A percentile compares a stretch with the other conserved stretches of the same genome.
Evolutionary conservation across 2,797 vertebrate species (phyloP).

Genomic region (Rhinella marina): DNA sequence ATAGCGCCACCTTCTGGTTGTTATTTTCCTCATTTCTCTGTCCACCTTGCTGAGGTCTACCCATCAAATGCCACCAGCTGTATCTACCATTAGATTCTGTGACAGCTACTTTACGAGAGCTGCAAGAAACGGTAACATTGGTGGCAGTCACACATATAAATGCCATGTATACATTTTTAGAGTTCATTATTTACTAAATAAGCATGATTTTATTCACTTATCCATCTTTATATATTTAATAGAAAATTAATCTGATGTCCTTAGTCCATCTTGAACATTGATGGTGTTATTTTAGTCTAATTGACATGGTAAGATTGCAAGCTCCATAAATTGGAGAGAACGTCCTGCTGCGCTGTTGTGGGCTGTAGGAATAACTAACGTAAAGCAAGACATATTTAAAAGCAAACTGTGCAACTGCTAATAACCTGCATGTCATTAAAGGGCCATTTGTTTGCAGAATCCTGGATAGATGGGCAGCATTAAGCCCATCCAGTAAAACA

Average conservation of each 20-base stretch:
- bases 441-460: slow-evolving; percentile 40
- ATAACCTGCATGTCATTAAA: slow-evolving; percentile 54
- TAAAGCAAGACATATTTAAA: slow-evolving; percentile 47
- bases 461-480: slow-evolving; percentile 47
- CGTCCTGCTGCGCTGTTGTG: background rate
- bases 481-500: slow-evolving; percentile 51
- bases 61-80: too few species aligned
- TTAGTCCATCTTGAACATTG: background rate
- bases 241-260: background rate
- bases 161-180: too few species aligned
- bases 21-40: too few species aligned
- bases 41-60: too few species aligned
- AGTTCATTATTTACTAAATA: background rate
- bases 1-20: too few species aligned
- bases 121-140: too few species aligned
- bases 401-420: slow-evolving; percentile 36
- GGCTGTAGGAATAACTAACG: slow-evolving; percentile 35
- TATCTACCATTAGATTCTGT: too few species aligned
- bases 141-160: too few species aligned
- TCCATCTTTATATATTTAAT: background rate
- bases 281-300: background rate
- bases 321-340: slow-evolving; percentile 15
- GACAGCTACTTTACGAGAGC: too few species aligned
- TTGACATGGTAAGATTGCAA: background rate
- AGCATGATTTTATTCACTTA: background rate